phyloP scores from a whole-genome alignment of 2,113 vertebrate genomes.

The Irena cyanogastra region DNA sequence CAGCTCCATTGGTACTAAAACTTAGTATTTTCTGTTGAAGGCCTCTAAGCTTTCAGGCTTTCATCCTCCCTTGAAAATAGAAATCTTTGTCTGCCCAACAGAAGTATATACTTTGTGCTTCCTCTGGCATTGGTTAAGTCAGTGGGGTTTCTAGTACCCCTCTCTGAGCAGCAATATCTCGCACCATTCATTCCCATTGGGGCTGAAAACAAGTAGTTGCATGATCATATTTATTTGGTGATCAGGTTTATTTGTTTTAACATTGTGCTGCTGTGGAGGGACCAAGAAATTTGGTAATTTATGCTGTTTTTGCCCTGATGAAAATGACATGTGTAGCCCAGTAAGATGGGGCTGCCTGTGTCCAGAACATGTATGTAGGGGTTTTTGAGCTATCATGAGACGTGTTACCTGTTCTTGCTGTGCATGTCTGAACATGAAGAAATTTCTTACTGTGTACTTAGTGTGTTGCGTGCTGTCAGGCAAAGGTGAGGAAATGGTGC shows the following conservation, averaged over 20 bases:
- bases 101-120: background rate
- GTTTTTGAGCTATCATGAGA: background rate
- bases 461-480: background rate
- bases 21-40: background rate
- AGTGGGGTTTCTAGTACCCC: background rate
- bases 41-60: background rate
- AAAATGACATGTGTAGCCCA: accelerated
- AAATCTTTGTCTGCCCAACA: background rate
- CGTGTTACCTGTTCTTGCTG: background rate
- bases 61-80: background rate
- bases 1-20: background rate
- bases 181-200: accelerated
- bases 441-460: background rate
- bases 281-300: background rate
- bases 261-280: background rate
- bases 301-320: background rate
- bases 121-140: background rate
- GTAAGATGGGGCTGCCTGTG: background rate
- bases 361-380: background rate
- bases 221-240: background rate
- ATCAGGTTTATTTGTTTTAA: background rate
- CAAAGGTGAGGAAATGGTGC: background rate
- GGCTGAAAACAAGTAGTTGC: background rate
- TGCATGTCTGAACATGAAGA: background rate
- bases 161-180: background rate